Evolutionary conservation across 2,888 invertebrate species (phyloP), one percentile per base, ranked within the genome.

Genomic region (Adineta ricciae): DNA sequence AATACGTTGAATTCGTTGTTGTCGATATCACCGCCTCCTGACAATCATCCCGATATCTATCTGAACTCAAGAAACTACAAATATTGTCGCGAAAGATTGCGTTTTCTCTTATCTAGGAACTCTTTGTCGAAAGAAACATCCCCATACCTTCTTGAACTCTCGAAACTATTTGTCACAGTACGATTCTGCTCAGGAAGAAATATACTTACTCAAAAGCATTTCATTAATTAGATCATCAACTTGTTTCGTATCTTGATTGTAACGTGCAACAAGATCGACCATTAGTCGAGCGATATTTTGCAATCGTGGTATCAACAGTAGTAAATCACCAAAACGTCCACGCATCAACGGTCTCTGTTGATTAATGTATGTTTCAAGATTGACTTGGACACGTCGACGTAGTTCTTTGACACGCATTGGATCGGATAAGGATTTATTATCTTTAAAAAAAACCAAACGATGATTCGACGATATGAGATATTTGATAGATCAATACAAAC

Each of bases 401-500:
- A 85, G 50, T 83, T 84, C 46, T 85, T 85, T 85, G 9, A 85
- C 83, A 36, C 83, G 84, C 14, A 78, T 82, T 38, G 85, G 85
- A 27, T 85, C 84, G 19, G 85, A 83, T 52, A 85, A 73, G 32
- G 83, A 83, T 84, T 83, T 83, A 36, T 83, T 83, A 50, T 85
- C 85, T 85, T 36, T 27, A 56, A 11, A 64, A 1, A 32, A 4
- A 14, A 64, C 0, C n/a, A n/a, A n/a, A n/a, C n/a, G n/a, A n/a
- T n/a, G n/a, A n/a, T n/a, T n/a, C n/a, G 16, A 32, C 1, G 32
- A 11, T 49, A 49, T 49, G 14, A 11, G 14, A 49, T 49, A 11
- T 49, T 50, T 14, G 11, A 46, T 46, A 5, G 19, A 32, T 64
- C 0, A 32, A 2, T 27, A 64, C 41, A 78, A 83, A 97, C 97